Evolutionary conservation across 30 jellyfish, hydroid and myxozoan genomes (phyloP), one percentile per base, ranked within the genome.

Genomic region (Aurelia sp.): DNA sequence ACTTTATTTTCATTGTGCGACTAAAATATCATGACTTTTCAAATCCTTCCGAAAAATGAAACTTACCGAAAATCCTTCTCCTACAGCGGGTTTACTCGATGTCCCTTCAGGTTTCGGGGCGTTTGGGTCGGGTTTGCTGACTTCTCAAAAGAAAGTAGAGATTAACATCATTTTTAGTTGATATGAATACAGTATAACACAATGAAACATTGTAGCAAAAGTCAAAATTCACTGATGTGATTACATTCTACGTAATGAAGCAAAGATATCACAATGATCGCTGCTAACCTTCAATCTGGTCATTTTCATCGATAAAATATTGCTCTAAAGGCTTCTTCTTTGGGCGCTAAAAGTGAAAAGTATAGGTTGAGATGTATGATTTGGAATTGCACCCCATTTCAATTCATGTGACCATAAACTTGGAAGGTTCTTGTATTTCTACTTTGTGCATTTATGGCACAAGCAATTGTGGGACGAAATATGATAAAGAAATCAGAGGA

Each of bases 101-200:
- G 99, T 97, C 21, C 99, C 99, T 66, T 94, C 99, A 0, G 99
- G 99, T 23, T 64, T 69, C n/a, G 99, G 99, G 20, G 99, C 99
- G 48, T 88, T 79, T 37, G 99, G 99, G 58, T 94, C 99, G 19
- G 96, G 95, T 60, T 81, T 82, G 58, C 97, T 94, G 27, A 71
- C 99, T 94, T 20, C 55, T 16, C 23, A 22, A 66, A 66, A 9
- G 22, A 16, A 44, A 44, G 55, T 5, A 44, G 55, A 44, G 15
- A 44, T 44, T 5, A 44, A 44, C 7, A 10, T 44, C 55, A 44
- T 5, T 44, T 9, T 44, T 44, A 44, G 55, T 44, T 10, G 15
- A 2, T 16, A 44, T 44, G 16, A 44, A 6, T 9, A n/a, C n/a
- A n/a, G n/a, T n/a, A 44, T 7, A 44, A 44, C 6, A 44, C 55